Conservation (phyloP, 2,113 vertebrate genomes). For the Mohoua ochrocephala region DNA sequence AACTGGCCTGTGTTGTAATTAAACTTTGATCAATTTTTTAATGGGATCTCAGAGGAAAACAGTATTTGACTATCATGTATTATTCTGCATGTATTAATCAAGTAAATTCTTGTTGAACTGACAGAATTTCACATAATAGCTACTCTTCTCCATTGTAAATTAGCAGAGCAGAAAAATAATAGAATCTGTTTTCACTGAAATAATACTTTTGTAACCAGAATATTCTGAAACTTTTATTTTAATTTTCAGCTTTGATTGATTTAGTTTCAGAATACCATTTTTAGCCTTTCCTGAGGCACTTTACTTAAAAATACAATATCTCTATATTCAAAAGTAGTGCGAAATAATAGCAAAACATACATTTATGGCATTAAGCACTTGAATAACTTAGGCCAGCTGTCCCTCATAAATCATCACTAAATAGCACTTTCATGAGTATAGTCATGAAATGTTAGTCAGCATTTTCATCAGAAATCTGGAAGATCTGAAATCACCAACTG, state of each 20-base stretch:
- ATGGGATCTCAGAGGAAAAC: conserved; percentile 54
- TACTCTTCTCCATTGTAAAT: background rate
- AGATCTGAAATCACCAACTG: background rate
- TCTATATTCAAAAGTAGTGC: background rate
- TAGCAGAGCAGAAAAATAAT: background rate
- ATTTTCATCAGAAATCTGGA: background rate
- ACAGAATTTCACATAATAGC: background rate
- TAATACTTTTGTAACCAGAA: background rate
- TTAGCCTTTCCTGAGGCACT: background rate
- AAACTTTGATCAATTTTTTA: conserved; percentile 53
- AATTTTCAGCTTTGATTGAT: background rate
- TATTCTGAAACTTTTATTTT: background rate
- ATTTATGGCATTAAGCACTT: background rate
- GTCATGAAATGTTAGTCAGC: background rate
- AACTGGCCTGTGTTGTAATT: conserved; percentile 3
- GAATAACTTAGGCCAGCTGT: background rate
- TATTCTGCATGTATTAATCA: conserved; percentile 46
- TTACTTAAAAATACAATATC: background rate
- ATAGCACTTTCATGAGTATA: background rate
- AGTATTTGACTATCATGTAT: conserved; percentile 28
- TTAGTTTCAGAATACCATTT: background rate
- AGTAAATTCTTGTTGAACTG: conserved; percentile 37
- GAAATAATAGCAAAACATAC: background rate
- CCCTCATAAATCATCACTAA: background rate
- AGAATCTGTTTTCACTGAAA: background rate